These are phyloP conservation scores for Ivindomyrus marchei DNA, from an alignment of 2,113 vertebrate genomes.

Conservation along the genomic window DNA sequence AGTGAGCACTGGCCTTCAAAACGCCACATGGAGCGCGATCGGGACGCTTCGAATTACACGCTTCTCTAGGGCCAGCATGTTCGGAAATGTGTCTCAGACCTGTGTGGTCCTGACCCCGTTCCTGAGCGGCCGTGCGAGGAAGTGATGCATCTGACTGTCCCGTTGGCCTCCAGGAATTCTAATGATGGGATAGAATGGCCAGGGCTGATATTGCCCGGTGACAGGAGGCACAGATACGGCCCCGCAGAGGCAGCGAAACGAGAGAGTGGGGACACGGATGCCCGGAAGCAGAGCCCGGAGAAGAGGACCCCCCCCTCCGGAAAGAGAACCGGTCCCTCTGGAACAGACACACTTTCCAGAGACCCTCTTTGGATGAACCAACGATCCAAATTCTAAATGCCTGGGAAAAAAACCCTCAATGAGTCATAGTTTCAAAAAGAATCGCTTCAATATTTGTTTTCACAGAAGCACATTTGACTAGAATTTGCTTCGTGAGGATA, in stretches of 20 bases:
- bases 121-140: background rate
- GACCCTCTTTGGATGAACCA: background rate
- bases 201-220: slow-evolving; percentile 52
- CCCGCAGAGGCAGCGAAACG: slow-evolving; percentile 37
- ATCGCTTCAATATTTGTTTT: background rate
- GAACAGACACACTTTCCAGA: background rate
- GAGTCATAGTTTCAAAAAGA: background rate
- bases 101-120: background rate
- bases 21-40: background rate
- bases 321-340: background rate
- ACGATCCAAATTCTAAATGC: background rate
- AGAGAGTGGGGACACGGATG: slow-evolving; percentile 31
- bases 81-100: background rate
- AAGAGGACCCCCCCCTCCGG: background rate
- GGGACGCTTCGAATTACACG: background rate
- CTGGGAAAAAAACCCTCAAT: background rate
- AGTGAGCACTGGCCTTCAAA: background rate
- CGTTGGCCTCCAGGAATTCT: slow-evolving; percentile 49
- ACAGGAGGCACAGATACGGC: slow-evolving; percentile 59
- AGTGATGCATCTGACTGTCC: background rate
- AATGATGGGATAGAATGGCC: slow-evolving; percentile 67
- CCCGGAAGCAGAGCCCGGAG: background rate
- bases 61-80: background rate
- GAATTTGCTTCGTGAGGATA: background rate
- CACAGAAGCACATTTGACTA: slow-evolving; percentile 5